A percentile compares a stretch with the other conserved stretches of the same genome.
phyloP scores from a whole-genome alignment of 2,888 invertebrate species.

The Therioaphis trifolii region DNA sequence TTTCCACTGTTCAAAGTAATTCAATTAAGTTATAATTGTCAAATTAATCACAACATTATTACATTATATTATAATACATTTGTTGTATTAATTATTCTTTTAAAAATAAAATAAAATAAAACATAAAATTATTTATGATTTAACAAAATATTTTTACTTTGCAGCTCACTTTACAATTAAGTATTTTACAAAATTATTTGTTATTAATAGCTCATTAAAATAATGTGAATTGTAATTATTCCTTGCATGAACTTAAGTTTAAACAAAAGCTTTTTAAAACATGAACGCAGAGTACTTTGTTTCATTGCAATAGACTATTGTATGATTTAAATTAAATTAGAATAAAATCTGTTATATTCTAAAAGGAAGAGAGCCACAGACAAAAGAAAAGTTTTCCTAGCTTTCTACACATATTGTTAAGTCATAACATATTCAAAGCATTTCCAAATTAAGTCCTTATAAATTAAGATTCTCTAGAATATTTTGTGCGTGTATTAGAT shows the following conservation, averaged over 20 bases:
- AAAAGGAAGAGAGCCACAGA: neutral
- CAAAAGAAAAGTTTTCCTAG: slow-evolving; percentile 23
- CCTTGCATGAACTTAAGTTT: neutral
- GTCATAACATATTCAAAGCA: slow-evolving; percentile 24
- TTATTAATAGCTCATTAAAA: neutral
- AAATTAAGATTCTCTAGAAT: neutral
- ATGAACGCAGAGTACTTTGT: neutral
- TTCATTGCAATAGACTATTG: slow-evolving; percentile 9
- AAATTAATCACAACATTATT: neutral
- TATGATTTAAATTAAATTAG: slow-evolving; percentile 29
- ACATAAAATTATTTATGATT: too few species aligned
- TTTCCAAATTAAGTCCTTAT: neutral
- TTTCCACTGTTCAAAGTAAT: slow-evolving; percentile 68
- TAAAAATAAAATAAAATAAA: too few species aligned
- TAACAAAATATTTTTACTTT: neutral
- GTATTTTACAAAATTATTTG: neutral
- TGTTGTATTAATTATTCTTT: neutral
- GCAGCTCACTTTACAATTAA: too few species aligned
- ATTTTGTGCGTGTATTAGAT: neutral
- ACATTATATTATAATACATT: neutral
- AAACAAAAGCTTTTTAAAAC: slow-evolving; percentile 14
- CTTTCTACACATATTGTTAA: neutral
- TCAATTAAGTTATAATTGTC: neutral
- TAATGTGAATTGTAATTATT: neutral
- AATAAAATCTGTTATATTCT: slow-evolving; percentile 21